Evolutionary conservation across 2,113 vertebrate genomes (phyloP).

Genomic region (Chlamydotis undulata): DNA sequence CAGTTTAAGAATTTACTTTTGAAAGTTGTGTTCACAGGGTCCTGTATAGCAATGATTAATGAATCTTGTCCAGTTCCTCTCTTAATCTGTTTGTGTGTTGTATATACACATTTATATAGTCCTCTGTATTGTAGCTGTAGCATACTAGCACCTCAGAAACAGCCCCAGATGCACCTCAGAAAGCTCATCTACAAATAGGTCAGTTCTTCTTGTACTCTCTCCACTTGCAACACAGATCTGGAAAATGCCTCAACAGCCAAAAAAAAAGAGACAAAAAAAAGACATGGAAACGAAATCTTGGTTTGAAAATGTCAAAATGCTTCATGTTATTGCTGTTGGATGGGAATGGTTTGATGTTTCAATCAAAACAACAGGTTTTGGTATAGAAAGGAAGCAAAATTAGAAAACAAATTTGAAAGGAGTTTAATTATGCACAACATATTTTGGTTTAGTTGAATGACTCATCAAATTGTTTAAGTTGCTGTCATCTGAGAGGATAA

Average conservation of each 20-base stretch:
- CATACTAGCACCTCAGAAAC: not conserved
- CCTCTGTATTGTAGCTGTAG: not conserved
- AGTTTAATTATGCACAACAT: not conserved
- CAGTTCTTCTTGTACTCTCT: not conserved
- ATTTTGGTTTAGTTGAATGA: not conserved
- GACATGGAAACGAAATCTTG: not conserved
- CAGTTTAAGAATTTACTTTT: not conserved
- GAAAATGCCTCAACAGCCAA: not conserved
- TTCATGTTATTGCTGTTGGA: not conserved
- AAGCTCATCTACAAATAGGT: not conserved
- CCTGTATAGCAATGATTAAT: not conserved
- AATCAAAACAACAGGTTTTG: not conserved
- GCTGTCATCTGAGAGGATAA: not conserved
- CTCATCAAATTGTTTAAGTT: not conserved
- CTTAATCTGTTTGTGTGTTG: not conserved
- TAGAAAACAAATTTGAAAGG: not conserved
- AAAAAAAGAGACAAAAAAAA: not conserved
- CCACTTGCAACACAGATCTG: rapidly evolving
- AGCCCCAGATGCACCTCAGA: not conserved
- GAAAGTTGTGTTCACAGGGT: not conserved
- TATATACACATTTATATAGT: not conserved
- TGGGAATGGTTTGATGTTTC: not conserved
- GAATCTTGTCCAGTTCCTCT: not conserved
- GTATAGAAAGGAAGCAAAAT: not conserved
- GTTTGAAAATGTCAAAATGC: not conserved